Evolutionary conservation across 1,140 invertebrate genomes (phyloP).

Genomic region (Drosophila littoralis): DNA sequence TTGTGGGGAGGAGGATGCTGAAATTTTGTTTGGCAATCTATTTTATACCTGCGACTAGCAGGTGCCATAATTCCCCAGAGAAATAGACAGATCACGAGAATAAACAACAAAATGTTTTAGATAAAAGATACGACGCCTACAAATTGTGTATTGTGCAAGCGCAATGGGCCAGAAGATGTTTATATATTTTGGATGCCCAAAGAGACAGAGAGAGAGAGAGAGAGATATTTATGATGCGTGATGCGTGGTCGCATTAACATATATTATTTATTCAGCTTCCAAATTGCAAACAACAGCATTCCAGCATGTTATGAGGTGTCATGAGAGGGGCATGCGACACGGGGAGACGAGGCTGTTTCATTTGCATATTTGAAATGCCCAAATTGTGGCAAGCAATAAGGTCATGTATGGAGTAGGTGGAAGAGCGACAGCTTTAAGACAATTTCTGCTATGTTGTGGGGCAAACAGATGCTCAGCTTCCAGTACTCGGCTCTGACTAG

Average conservation of each 20-base stretch:
- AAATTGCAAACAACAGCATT: slow-evolving; percentile 65
- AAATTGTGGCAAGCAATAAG: slow-evolving; percentile 45
- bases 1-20: not conserved
- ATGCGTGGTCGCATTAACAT: slow-evolving; percentile 61
- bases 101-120: slow-evolving; percentile 56
- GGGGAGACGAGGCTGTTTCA: not conserved
- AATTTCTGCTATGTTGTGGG: too few species aligned
- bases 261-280: slow-evolving; percentile 68
- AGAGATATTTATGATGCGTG: slow-evolving; percentile 37
- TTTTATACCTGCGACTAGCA: slow-evolving; percentile 36
- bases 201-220: slow-evolving; percentile 1
- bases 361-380: slow-evolving; percentile 45
- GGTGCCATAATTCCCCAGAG: slow-evolving; percentile 60
- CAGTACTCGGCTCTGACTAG: slow-evolving; percentile 9
- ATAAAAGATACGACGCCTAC: slow-evolving; percentile 70
- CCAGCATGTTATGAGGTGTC: slow-evolving; percentile 54
- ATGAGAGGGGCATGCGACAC: not conserved
- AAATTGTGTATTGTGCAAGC: slow-evolving; percentile 55
- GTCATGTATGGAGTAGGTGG: slow-evolving; percentile 5
- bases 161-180: slow-evolving; percentile 14
- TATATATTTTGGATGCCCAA: slow-evolving; percentile 1
- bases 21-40: slow-evolving; percentile 22
- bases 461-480: not conserved
- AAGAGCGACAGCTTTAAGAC: slow-evolving; percentile 4
- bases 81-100: not conserved